phyloP scores from a whole-genome alignment of 2,113 vertebrate species.

The Pithys albifrons region DNA sequence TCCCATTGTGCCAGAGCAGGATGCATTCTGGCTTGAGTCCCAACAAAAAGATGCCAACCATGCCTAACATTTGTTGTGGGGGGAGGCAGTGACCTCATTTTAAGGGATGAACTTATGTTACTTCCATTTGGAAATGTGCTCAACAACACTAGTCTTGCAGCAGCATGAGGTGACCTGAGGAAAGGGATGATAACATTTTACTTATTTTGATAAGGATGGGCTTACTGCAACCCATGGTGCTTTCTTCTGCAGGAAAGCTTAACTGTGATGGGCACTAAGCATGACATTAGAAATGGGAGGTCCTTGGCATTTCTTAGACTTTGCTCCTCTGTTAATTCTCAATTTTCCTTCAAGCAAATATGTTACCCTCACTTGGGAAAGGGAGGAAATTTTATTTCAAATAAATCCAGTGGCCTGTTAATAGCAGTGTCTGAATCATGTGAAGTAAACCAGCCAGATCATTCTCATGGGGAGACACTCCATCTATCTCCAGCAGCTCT shows the following conservation, averaged over 20 bases:
- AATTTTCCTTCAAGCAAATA: neutral
- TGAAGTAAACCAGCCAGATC: neutral
- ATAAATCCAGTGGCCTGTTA: neutral
- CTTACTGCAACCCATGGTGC: neutral
- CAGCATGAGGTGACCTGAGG: neutral
- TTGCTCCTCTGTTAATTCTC: neutral
- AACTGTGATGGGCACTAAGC: neutral
- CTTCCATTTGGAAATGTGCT: slow-evolving; percentile 30
- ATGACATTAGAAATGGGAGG: neutral
- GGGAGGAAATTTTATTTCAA: neutral
- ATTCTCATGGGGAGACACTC: neutral
- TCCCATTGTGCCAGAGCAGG: slow-evolving; percentile 61
- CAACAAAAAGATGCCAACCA: slow-evolving; percentile 61
- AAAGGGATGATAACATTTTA: neutral
- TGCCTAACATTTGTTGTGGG: slow-evolving; percentile 55
- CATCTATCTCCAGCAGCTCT: neutral
- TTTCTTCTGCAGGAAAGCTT: neutral
- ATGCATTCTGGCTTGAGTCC: slow-evolving; percentile 62
- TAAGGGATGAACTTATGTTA: slow-evolving; percentile 30
- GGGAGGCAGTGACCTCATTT: slow-evolving; percentile 37
- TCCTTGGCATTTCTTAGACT: neutral
- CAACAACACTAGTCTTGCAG: neutral
- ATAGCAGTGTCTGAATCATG: neutral
- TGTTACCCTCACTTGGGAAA: neutral
- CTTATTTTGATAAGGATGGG: neutral